Percentiles rank a stretch among this genome's conserved stretches.
Conservation (phyloP, 2,113 vertebrate species). For the Emberiza fucata region DNA sequence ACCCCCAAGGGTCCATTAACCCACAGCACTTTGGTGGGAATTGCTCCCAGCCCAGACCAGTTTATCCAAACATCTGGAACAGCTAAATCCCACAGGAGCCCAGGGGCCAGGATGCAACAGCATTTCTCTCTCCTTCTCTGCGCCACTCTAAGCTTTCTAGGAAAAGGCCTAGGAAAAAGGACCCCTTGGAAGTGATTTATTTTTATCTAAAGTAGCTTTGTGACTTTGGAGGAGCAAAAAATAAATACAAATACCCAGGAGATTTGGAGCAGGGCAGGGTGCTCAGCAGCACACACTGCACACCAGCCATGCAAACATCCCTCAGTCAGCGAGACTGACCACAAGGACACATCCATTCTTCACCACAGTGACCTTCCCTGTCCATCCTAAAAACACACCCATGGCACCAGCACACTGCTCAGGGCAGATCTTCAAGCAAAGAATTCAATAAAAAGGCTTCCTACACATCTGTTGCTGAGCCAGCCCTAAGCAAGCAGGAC, state of each 20-base stretch:
- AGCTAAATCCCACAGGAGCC: not conserved
- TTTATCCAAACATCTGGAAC: not conserved
- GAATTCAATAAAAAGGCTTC: not conserved
- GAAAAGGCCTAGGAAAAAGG: not conserved
- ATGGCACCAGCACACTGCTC: not conserved
- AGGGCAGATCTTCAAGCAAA: not conserved
- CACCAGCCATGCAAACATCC: not conserved
- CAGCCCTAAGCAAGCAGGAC: not conserved
- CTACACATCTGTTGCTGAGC: not conserved
- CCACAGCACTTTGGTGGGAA: not conserved
- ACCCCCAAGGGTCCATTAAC: not conserved
- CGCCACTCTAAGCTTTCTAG: not conserved
- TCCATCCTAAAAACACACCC: not conserved
- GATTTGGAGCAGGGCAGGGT: not conserved
- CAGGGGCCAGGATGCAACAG: not conserved
- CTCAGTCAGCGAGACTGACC: not conserved
- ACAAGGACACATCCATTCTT: not conserved
- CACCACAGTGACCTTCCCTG: not conserved
- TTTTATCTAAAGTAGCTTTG: not conserved
- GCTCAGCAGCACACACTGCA: not conserved
- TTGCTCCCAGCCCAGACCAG: not conserved
- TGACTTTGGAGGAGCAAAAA: rapidly evolving
- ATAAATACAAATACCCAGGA: not conserved
- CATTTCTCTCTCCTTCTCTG: not conserved
- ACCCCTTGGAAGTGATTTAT: not conserved